These are phyloP conservation scores for Drosophila macrospina DNA, from an alignment of 2,888 invertebrate species.

Conservation along the genomic window DNA sequence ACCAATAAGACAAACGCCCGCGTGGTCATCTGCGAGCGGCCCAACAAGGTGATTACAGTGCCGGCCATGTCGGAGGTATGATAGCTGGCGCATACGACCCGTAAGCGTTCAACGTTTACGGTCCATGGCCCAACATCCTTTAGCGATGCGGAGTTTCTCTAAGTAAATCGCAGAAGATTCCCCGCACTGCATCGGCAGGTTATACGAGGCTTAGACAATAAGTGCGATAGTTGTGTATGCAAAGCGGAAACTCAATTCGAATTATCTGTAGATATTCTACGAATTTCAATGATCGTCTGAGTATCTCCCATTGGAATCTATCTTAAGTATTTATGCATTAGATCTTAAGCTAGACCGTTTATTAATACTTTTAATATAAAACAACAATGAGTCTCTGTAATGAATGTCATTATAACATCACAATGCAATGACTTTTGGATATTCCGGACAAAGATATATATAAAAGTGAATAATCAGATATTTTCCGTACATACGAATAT, in stretches of 20 bases:
- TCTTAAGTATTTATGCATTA: conserved; percentile 60
- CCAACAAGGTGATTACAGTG: conserved; percentile 73
- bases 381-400: conserved; percentile 1
- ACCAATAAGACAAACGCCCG: conserved; percentile 82
- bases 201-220: conserved; percentile 75
- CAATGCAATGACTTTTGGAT: not conserved
- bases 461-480: too few relatives aligned
- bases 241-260: conserved; percentile 25
- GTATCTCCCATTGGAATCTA: conserved; percentile 36
- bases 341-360: conserved; percentile 12
- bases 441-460: not conserved
- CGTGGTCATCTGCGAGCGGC: conserved; percentile 83
- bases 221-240: conserved; percentile 68
- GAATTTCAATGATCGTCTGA: conserved; percentile 55
- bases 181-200: conserved; percentile 4
- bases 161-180: conserved; percentile 24
- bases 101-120: conserved; percentile 68
- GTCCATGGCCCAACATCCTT: conserved; percentile 72
- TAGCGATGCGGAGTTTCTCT: conserved; percentile 76
- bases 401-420: conserved; percentile 27
- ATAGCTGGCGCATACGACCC: conserved; percentile 80
- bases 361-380: conserved; percentile 6
- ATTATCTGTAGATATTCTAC: conserved; percentile 42
- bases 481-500: too few relatives aligned
- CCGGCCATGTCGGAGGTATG: conserved; percentile 85